A percentile compares a stretch with the other conserved stretches of the same genome.
These are phyloP conservation scores for Apis laboriosa DNA, from an alignment of 1,140 invertebrate species.

Conservation along the genomic window DNA sequence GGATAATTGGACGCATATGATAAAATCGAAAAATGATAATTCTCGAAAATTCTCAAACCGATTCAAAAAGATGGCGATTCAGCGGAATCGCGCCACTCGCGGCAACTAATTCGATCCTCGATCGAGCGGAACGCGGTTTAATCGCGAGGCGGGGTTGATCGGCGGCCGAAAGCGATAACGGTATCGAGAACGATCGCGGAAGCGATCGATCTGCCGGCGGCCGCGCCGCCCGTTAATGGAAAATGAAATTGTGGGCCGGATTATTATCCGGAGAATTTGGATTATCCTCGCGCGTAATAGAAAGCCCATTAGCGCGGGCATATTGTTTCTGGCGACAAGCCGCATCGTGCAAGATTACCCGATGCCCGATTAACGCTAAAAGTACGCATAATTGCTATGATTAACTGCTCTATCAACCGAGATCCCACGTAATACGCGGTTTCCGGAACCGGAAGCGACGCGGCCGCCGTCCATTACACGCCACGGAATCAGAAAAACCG, in stretches of 20 bases:
- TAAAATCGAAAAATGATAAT: too few relatives aligned
- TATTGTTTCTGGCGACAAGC: constrained; percentile 61
- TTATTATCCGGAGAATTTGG: constrained; percentile 65
- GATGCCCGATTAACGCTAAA: constrained; percentile 47
- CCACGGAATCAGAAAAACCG: constrained; percentile 14
- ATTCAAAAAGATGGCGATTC: too few relatives aligned
- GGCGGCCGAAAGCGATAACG: constrained; percentile 47
- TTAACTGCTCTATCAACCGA: constrained; percentile 43
- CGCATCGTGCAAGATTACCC: constrained; percentile 50
- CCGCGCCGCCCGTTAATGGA: constrained; percentile 56
- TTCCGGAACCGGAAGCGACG: constrained; percentile 7
- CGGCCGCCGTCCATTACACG: constrained; percentile 13
- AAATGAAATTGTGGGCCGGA: constrained; percentile 65
- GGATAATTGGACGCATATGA: too few relatives aligned
- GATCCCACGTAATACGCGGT: constrained; percentile 23
- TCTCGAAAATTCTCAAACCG: too few relatives aligned
- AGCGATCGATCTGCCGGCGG: constrained; percentile 59
- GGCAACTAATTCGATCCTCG: constrained; percentile 33
- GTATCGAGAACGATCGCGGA: constrained; percentile 45
- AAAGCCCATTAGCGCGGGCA: constrained; percentile 61
- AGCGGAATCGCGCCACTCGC: too few relatives aligned
- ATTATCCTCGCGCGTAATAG: constrained; percentile 65
- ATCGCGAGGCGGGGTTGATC: constrained; percentile 37
- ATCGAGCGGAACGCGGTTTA: constrained; percentile 49
- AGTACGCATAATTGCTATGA: constrained; percentile 47